Percentiles rank a stretch among this genome's conserved stretches.
Evolutionary conservation across 2,888 invertebrate genomes (phyloP).

Genomic region (Rhodophaea formosa): DNA sequence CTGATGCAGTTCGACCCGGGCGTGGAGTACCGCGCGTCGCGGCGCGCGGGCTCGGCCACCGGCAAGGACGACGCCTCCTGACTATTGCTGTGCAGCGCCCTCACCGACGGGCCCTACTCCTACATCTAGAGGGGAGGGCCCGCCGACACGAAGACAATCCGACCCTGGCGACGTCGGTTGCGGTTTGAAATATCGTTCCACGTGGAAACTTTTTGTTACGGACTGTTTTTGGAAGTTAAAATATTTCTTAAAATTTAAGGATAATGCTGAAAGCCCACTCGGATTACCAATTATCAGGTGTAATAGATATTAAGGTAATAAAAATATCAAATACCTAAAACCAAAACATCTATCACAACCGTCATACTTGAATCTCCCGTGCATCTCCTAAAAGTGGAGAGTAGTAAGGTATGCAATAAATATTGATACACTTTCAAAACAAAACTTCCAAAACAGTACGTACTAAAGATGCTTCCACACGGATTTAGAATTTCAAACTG

Average conservation of each 20-base stretch:
- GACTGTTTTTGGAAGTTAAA: not conserved
- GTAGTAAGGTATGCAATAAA: slow-evolving; percentile 4
- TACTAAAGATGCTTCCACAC: not conserved
- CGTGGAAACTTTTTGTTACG: not conserved
- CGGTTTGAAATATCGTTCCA: not conserved
- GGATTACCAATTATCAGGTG: not conserved
- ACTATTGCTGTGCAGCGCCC: slow-evolving; percentile 99
- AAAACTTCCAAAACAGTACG: not conserved
- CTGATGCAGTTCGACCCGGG: slow-evolving; percentile 99
- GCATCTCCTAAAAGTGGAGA: not conserved
- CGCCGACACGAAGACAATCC: slow-evolving; percentile 48
- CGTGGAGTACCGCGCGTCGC: slow-evolving; percentile 95
- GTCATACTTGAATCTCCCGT: not conserved
- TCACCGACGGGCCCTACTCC: slow-evolving; percentile 98
- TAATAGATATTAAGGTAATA: not conserved
- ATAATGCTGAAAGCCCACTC: no score
- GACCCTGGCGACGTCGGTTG: slow-evolving; percentile 28
- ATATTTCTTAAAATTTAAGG: no score
- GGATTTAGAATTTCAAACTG: not conserved
- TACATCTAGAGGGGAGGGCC: slow-evolving; percentile 85
- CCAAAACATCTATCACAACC: no score
- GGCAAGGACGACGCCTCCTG: slow-evolving; percentile 97
- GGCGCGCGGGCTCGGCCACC: slow-evolving; percentile 76
- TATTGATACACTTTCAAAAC: not conserved
- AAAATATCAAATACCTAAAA: not conserved